A percentile compares a stretch with the other conserved stretches of the same genome.
These are phyloP conservation scores for Alcis repandata DNA, from an alignment of 2,888 invertebrate genomes.

Conservation along the genomic window DNA sequence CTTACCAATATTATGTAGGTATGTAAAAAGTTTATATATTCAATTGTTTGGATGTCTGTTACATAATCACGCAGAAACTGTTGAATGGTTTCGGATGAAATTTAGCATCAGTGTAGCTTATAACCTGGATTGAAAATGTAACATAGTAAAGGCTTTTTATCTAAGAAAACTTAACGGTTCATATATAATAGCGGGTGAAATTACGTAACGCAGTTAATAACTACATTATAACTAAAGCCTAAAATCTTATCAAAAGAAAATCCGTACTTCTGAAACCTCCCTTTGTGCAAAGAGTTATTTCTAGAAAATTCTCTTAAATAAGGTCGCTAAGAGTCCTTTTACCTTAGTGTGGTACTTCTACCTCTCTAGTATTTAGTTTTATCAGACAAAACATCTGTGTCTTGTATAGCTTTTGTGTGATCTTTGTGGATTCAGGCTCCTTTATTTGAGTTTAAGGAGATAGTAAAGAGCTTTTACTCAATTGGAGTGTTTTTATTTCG, in stretches of 20 bases:
- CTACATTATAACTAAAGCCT: constrained; percentile 5
- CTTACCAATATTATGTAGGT: too few species aligned
- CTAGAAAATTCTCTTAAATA: constrained; percentile 13
- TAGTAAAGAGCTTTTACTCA: not conserved
- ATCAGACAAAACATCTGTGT: constrained; percentile 1
- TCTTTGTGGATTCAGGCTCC: constrained; percentile 3
- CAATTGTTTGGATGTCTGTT: too few species aligned
- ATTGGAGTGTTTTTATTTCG: not conserved
- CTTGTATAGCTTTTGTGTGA: constrained; percentile 11
- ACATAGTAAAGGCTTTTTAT: too few species aligned
- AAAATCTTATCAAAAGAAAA: constrained; percentile 10
- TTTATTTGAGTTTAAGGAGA: constrained; percentile 5
- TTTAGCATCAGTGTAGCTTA: too few species aligned
- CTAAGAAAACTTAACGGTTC: too few species aligned
- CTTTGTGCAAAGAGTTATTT: constrained; percentile 20
- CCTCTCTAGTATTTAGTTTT: constrained; percentile 18
- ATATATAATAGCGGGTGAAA: too few species aligned
- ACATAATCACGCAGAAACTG: too few species aligned
- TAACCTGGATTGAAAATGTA: too few species aligned
- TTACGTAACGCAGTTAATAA: too few species aligned
- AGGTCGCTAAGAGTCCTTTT: constrained; percentile 11
- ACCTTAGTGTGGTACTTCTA: constrained; percentile 14
- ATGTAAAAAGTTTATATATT: too few species aligned
- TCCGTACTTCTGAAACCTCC: not conserved
- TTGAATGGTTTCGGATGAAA: too few species aligned